These are phyloP conservation scores for Rhodeus uyekii DNA, from an alignment of 2,797 vertebrate genomes.

Conservation along the genomic window DNA sequence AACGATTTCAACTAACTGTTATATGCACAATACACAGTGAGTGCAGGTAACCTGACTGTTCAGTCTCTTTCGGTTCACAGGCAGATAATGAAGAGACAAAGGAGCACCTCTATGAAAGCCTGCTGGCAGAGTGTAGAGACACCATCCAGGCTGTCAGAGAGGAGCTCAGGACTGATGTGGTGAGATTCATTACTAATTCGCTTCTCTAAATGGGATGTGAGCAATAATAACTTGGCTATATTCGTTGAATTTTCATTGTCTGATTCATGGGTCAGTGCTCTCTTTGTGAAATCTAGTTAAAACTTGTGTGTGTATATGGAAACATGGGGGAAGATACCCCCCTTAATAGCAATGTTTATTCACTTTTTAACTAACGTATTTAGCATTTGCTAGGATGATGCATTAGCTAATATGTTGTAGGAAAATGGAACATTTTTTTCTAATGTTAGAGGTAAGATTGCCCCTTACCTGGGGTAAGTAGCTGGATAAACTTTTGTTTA, in stretches of 20 bases:
- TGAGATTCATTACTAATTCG: constrained; percentile 62
- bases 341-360: too few relatives aligned
- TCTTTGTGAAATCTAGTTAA: too few relatives aligned
- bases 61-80: constrained; percentile 65
- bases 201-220: not conserved
- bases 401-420: too few relatives aligned
- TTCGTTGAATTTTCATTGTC: not conserved
- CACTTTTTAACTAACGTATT: not conserved
- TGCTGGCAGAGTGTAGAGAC: constrained; percentile 95
- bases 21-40: not conserved
- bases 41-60: not conserved
- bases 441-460: too few relatives aligned
- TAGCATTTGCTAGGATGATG: too few relatives aligned
- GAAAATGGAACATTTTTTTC: too few relatives aligned
- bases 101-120: constrained; percentile 93
- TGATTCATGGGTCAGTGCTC: too few relatives aligned
- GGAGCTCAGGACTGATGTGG: constrained; percentile 91
- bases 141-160: constrained; percentile 96
- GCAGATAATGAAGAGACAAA: constrained; percentile 94
- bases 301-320: too few relatives aligned
- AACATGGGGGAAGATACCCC: too few relatives aligned
- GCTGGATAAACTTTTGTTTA: too few relatives aligned
- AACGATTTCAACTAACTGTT: not conserved
- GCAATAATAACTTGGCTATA: not conserved
- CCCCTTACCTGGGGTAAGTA: too few relatives aligned